A percentile compares a stretch with the other conserved stretches of the same genome.
phyloP scores from a whole-genome alignment of 2,888 invertebrate species.

The Himalopsyche japonica region DNA sequence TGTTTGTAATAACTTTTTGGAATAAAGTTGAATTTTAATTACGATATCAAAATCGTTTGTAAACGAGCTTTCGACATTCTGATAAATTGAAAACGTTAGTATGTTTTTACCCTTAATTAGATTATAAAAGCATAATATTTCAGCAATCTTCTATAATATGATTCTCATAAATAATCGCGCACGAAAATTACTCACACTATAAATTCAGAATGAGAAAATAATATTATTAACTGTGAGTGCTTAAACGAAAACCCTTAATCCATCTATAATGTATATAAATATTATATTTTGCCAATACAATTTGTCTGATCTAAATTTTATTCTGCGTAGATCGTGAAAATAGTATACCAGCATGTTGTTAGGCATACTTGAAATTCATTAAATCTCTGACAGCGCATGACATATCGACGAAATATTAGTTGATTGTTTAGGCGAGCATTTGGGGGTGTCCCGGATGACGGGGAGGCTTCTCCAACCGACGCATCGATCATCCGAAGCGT shows the following conservation, averaged over 20 bases:
- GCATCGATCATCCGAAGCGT: slow-evolving; percentile 2
- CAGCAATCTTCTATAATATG: not conserved
- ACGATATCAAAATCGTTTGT: too few species aligned
- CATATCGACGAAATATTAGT: not conserved
- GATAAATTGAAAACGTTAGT: not conserved
- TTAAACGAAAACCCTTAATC: not conserved
- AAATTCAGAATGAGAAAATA: not conserved
- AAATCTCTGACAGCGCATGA: not conserved
- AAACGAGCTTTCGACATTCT: not conserved
- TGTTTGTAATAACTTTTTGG: too few species aligned
- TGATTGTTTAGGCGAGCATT: not conserved
- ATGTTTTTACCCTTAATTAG: not conserved
- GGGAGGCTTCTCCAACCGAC: not conserved
- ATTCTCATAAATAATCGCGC: not conserved
- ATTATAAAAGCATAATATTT: not conserved
- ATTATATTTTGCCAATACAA: not conserved
- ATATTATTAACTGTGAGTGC: not conserved
- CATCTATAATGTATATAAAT: not conserved
- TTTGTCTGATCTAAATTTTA: not conserved
- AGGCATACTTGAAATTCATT: not conserved
- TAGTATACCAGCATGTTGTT: not conserved
- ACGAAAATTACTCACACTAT: not conserved
- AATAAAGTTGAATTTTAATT: too few species aligned
- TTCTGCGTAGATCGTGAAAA: not conserved
- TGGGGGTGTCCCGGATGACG: not conserved